Base-by-base conservation (phyloP, 53 echinoderm and acorn worm genomes). In the Stichopus horrens region DNA sequence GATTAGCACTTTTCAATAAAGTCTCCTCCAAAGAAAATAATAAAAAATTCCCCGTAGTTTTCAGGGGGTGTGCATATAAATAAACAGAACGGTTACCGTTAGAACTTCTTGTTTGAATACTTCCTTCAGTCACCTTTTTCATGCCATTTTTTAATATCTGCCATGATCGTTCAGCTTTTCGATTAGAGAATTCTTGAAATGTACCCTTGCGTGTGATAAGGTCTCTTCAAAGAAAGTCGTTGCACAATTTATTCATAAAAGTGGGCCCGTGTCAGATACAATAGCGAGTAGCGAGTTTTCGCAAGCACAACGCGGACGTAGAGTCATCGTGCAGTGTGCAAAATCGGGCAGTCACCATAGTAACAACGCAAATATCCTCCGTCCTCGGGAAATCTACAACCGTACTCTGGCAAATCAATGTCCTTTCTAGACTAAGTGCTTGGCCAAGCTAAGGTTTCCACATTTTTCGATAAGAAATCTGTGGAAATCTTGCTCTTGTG, bases 201-300 rank as follows among this genome's bases (percentile, higher is more conserved):
- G n/a, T n/a, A n/a, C n/a, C n/a, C n/a, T n/a, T 5, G 51, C 75
- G 76, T 58, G 53, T 88, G 56, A 88, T 88, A 9, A 21, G 9
- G 57, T 88, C 75, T 22, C 88, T 73, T 22, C 20, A 5, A 7
- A 23, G 54, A 19, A 75, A 88, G 22, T 88, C 88, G 54, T 52
- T 53, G 21, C 75, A 88, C 19, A 8, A 8, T 16, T 7, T 8
- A 11, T 76, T 88, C 9, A 57, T 88, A 21, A 75, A 88, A 4
- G 88, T 88, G 7, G 88, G 6, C 9, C 88, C 76, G 55, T 88
- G 56, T 88, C 75, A 9, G 75, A 75, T 20, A 88, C 88, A n/a
- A 88, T 75, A 21, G 76, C n/a, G n/a, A n/a, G n/a, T n/a, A n/a
- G n/a, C n/a, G n/a, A n/a, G n/a, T n/a, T n/a, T n/a, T n/a, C n/a